Base-by-base conservation (phyloP, 2,113 vertebrate genomes). In the Mesoclemmys tuberculata region DNA sequence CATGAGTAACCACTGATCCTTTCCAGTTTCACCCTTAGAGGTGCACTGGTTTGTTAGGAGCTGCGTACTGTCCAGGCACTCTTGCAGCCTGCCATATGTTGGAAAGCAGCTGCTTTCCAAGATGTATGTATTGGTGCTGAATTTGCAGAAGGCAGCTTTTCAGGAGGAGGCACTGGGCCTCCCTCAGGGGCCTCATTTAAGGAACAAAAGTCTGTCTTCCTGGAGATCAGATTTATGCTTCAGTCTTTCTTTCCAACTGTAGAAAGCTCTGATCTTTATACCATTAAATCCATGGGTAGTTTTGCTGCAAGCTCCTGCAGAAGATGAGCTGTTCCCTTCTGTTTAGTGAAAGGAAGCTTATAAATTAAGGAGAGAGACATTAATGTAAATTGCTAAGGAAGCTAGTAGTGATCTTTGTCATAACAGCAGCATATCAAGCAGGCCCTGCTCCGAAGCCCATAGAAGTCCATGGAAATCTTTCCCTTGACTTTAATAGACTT, bases 291-390 rank as follows among this genome's bases (percentile, higher is more conserved):
- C 35, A 48, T 26, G 48, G 41, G 84, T 64, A 79, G n/a, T 49
- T 55, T 56, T 71, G 44, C 38, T 93, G 35, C 75, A 77, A 81
- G 46, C 64, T 61, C 51, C 81, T 84, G 64, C 10, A 74, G 58
- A 81, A 41, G 24, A 55, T 75, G 8, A 68, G 31, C 61, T 22
- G 24, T 8, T n/a, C 46, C 31, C 80, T 82, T n/a, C 68, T 48
- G 58, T 48, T 27, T 68, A 18, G 44, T 24, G 8, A 10, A 54
- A 54, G 61, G 21, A 55, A 82, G 26, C 51, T 41, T 24, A 46
- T 64, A 35, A 29, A 5, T 14, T 31, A 10, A 0, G 1, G 19
- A 8, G 0, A 2, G 64, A n/a, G n/a, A 38, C 41, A 46, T 52
- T 49, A 2, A 24, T 46, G 44, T 27, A 27, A 19, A 1, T 10